phyloP scores from a whole-genome alignment of 2,888 invertebrate species.

The Noctua pronuba region DNA sequence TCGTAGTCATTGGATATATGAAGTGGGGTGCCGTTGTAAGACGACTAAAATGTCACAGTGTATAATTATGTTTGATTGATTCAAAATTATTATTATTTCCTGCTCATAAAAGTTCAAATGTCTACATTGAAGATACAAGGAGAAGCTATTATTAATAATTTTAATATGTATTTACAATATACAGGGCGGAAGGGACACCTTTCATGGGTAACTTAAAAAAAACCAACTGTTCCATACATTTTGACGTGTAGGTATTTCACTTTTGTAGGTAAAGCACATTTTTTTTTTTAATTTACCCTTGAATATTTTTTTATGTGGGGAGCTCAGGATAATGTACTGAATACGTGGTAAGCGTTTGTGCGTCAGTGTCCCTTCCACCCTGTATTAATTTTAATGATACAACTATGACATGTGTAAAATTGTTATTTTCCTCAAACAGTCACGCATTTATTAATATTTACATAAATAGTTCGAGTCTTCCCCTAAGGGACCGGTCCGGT shows the following conservation, averaged over 20 bases:
- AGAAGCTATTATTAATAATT: not conserved
- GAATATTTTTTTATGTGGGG: not conserved
- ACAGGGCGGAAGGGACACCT: not conserved
- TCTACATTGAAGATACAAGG: not conserved
- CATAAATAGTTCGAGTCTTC: conserved; percentile 26
- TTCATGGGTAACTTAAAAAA: not conserved
- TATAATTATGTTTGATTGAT: not conserved
- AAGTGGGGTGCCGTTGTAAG: too few relatives aligned
- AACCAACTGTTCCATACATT: not conserved
- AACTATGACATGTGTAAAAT: conserved; percentile 2
- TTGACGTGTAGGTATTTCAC: too few relatives aligned
- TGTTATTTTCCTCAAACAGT: conserved; percentile 31
- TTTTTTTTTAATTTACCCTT: not conserved
- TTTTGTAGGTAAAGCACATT: not conserved
- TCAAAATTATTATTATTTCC: not conserved
- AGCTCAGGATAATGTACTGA: too few relatives aligned
- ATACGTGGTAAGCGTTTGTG: too few relatives aligned
- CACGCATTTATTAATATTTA: conserved; percentile 28
- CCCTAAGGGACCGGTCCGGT: conserved; percentile 19
- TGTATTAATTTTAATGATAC: not conserved
- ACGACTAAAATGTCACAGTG: too few relatives aligned
- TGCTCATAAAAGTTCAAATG: not conserved
- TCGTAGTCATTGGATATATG: too few relatives aligned
- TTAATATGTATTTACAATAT: not conserved
- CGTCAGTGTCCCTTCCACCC: too few relatives aligned